Base-by-base conservation (phyloP, 1,140 invertebrate species). In the Dysdera silvatica region DNA sequence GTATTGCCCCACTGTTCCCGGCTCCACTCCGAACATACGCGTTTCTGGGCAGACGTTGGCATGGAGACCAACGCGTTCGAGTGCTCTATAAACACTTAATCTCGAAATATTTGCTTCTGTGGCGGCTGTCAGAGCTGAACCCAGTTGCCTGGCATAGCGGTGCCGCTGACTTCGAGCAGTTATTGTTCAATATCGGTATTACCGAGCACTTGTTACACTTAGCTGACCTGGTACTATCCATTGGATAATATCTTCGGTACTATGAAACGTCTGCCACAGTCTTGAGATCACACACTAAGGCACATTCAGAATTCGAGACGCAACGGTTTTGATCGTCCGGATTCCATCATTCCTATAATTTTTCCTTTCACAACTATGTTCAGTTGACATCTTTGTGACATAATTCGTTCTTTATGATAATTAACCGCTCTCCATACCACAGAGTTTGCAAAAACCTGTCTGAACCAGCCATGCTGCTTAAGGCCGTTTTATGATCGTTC, bases 301-400 rank as follows among this genome's bases (percentile, higher is more conserved):
- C 41, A 43, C 41, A n/a, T 43, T 43, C 41, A 43, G 41, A 43
- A 43, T 43, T 43, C n/a, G n/a, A 43, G 41, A 43, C 41, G 23
- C 41, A 18, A 8, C n/a, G 41, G 41, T 43, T 43, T 43, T 6
- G 6, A 43, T 43, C 23, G n/a, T 43, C 41, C 5, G 16, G 35
- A 43, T 43, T 8, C 41, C 41, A 43, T 4, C 41, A 43, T 43
- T 43, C 6, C n/a, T 8, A 37, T 37, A 37, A 37, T 37, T 37
- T n/a, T 37, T 43, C 23, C n/a, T n/a, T 18, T 18, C n/a, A 6
- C 5, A 43, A 43, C 16, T 20, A 43, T 18, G 41, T 43, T 20
- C 41, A 43, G 16, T 43, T 43, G n/a, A 4, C 41, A n/a, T n/a
- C n/a, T 43, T 43, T 43, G 41, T 20, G 6, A 8, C n/a, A 6